These are phyloP conservation scores for Colistium nudipinnis DNA, from an alignment of 2,113 vertebrate genomes.

Conservation along the genomic window DNA sequence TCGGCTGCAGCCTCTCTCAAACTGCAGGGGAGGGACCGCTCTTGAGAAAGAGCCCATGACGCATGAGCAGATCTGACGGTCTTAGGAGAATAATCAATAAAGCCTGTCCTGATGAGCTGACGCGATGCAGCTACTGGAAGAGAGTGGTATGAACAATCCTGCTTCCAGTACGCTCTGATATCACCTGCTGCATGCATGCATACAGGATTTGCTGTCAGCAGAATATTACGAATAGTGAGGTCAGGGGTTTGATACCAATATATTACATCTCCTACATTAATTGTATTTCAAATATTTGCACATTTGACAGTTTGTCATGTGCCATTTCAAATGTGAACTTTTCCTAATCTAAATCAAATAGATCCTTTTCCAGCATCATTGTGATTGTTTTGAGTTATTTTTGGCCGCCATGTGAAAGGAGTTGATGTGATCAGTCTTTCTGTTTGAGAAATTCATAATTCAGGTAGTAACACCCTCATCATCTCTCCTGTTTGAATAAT, in stretches of 20 bases:
- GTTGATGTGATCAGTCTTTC: background rate
- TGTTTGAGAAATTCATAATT: constrained; percentile 42
- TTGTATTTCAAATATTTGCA: no score
- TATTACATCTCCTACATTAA: no score
- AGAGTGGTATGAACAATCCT: constrained; percentile 39
- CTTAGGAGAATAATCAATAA: constrained; percentile 38
- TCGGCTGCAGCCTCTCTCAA: background rate
- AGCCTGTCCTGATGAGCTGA: constrained; percentile 31
- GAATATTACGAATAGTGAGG: background rate
- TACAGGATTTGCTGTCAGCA: background rate
- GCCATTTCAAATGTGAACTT: no score
- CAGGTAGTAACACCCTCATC: constrained; percentile 22
- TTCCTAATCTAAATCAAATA: no score
- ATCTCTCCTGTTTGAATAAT: constrained; percentile 55
- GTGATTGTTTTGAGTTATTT: no score
- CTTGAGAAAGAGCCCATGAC: constrained; percentile 13
- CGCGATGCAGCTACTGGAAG: constrained; percentile 56
- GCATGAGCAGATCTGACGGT: constrained; percentile 9
- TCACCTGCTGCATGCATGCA: constrained; percentile 6
- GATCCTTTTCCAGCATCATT: no score
- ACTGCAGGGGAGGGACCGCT: constrained; percentile 3
- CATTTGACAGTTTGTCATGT: no score
- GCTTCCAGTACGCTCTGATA: constrained; percentile 41
- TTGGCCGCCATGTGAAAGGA: background rate
- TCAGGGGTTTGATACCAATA: background rate